Percentiles rank a stretch among this genome's conserved stretches.
Evolutionary conservation across 2,888 invertebrate species (phyloP).

Genomic region (Caenorhabditis becei): DNA sequence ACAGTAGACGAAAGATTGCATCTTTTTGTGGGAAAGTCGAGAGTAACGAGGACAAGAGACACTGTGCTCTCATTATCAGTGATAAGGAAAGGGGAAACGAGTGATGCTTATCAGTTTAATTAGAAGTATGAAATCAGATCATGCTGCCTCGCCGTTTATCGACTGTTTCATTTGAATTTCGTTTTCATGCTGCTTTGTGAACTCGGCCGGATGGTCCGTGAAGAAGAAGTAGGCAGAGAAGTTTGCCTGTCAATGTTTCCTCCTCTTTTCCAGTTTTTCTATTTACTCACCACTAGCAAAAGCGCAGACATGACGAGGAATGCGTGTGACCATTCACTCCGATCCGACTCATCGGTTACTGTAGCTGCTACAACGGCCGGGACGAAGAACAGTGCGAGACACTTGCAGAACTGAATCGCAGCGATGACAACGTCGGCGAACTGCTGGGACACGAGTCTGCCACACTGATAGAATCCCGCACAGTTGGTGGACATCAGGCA

Average conservation of each 20-base stretch:
- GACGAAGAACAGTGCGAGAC: slow-evolving; percentile 52
- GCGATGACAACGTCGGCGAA: slow-evolving; percentile 59
- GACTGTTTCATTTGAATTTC: slow-evolving; percentile 26
- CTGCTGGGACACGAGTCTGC: slow-evolving; percentile 54
- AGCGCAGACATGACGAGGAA: slow-evolving; percentile 49
- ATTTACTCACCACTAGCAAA: slow-evolving; percentile 42
- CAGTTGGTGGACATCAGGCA: slow-evolving; percentile 56
- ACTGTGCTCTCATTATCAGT: slow-evolving; percentile 15
- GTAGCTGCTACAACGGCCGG: slow-evolving; percentile 49
- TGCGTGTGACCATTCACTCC: slow-evolving; percentile 37
- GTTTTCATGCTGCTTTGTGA: slow-evolving; percentile 30
- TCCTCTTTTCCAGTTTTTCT: too few relatives aligned
- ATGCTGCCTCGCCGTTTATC: slow-evolving; percentile 6
- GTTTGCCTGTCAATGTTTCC: slow-evolving; percentile 24
- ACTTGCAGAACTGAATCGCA: slow-evolving; percentile 58
- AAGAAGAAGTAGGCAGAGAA: slow-evolving; percentile 54
- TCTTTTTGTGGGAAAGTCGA: slow-evolving; percentile 18
- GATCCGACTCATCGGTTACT: slow-evolving; percentile 37
- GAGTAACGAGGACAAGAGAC: slow-evolving; percentile 25
- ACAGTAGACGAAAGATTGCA: slow-evolving; percentile 15
- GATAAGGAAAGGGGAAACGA: slow-evolving; percentile 12
- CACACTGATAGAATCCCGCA: slow-evolving; percentile 59
- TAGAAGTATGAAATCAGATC: slow-evolving; percentile 12
- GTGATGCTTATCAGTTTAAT: slow-evolving; percentile 5
- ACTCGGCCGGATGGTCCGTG: slow-evolving; percentile 39